A percentile compares a stretch with the other conserved stretches of the same genome.
phyloP scores from a whole-genome alignment of 2,113 vertebrate species.

The Vicugna pacos region DNA sequence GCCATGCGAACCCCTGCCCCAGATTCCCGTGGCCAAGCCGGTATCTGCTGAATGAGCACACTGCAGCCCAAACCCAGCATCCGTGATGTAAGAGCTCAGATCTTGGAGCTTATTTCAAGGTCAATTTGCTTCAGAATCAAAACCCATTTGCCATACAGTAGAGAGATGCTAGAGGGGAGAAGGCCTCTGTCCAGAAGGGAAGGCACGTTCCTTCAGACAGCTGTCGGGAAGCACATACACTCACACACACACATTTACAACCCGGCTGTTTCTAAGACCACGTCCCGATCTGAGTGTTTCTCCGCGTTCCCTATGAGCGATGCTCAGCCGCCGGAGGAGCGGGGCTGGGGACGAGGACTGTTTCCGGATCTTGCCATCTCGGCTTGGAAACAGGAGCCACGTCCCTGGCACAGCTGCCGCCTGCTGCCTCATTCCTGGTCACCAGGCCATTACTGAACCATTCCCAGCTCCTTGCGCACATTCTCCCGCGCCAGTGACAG shows the following conservation, averaged over 20 bases:
- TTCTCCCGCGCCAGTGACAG: conserved; percentile 21
- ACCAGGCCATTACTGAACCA: conserved; percentile 13
- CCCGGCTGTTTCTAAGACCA: neutral
- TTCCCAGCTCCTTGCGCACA: neutral
- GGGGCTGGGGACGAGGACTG: neutral
- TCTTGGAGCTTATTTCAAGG: conserved; percentile 86
- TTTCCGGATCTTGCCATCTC: conserved; percentile 18
- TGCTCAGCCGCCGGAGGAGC: neutral
- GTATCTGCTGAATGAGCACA: conserved; percentile 72
- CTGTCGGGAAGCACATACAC: neutral
- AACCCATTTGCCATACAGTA: conserved; percentile 59
- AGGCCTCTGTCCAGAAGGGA: neutral
- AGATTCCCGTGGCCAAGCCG: neutral
- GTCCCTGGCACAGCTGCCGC: neutral
- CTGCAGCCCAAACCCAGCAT: conserved; percentile 71
- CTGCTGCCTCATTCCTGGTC: conserved; percentile 55
- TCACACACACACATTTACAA: neutral
- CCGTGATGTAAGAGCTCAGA: conserved; percentile 73
- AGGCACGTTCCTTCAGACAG: neutral
- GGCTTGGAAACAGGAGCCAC: conserved; percentile 23
- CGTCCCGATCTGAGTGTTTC: neutral
- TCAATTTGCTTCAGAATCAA: conserved; percentile 83
- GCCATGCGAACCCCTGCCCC: neutral
- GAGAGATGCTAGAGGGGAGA: neutral
- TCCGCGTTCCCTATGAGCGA: neutral